Evolutionary conservation across 35 echinoderm and acorn worm species (phyloP), one percentile per base, ranked within the genome.

Genomic region (Heliocidaris tuberculata): DNA sequence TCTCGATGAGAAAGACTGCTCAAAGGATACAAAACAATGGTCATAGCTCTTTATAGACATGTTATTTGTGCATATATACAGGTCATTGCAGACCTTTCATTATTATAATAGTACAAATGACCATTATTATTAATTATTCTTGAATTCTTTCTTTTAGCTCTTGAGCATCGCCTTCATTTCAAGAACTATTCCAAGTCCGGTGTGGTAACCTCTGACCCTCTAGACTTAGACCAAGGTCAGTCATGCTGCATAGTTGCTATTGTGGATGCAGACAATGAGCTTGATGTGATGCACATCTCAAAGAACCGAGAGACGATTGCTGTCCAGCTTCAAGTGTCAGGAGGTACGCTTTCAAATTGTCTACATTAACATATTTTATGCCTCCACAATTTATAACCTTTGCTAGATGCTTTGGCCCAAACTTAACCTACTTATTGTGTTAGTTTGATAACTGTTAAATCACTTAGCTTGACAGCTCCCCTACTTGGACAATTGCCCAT

Each of bases 251-350:
- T 96, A 30, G 94, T 96, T 10, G 48, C 54, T 10, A 59, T 32
- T 49, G 59, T 96, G 31, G 48, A 92, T 19, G 89, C 48, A n/a
- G n/a, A 91, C 30, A 50, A 90, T n/a, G 50, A 49, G 61, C 7
- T 94, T 10, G 70, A 95, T 54, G 96, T 96, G 10, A 92, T 60
- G 90, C 94, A 94, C 29, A 95, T 96, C 9, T 49, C 88, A 32
- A 96, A 96, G 90, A 96, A 90, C 49, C 30, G 0, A 6, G 90
- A 96, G 48, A 12, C 88, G 17, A 88, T 92, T 11, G 96, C 94
- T 52, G 29, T 96, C 6, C 86, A 96, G 24, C 61, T 96, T 88
- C 50, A 86, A 15, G 56, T 93, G 9, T 87, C 94, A 15, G 92
- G 94, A 93, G 94, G 96, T 96, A 70, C 90, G 89, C 60, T 8